phyloP scores from a whole-genome alignment of 2,888 invertebrate species.

The Acleris holmiana region DNA sequence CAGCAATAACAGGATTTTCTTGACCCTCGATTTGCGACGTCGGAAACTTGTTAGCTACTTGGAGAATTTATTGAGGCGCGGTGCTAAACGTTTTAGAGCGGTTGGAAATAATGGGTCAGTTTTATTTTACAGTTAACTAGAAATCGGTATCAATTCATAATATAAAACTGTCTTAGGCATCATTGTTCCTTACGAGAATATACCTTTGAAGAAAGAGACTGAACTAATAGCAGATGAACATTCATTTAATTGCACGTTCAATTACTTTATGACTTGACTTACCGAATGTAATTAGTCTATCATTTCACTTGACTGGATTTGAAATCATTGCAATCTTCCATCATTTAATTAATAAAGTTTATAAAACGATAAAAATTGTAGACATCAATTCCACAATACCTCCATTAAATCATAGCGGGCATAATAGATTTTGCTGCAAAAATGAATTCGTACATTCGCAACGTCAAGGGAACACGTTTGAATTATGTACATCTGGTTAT shows the following conservation, averaged over 20 bases:
- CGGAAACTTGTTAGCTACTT: constrained; percentile 40
- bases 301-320: too few species aligned
- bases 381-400: neutral
- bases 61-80: constrained; percentile 34
- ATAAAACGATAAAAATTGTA: too few species aligned
- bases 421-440: constrained; percentile 62
- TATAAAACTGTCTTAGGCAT: too few species aligned
- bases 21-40: constrained; percentile 42
- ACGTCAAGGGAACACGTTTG: constrained; percentile 60
- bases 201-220: too few species aligned
- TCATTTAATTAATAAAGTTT: too few species aligned
- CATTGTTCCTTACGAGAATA: too few species aligned
- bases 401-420: constrained; percentile 42
- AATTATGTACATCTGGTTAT: constrained; percentile 64
- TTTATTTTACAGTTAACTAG: constrained; percentile 4
- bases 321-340: too few species aligned
- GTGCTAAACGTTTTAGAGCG: constrained; percentile 25
- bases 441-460: constrained; percentile 61
- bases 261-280: too few species aligned
- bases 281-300: too few species aligned
- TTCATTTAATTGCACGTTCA: too few species aligned
- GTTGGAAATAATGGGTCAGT: constrained; percentile 23
- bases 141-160: too few species aligned
- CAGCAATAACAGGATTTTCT: constrained; percentile 51
- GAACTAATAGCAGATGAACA: too few species aligned